Evolutionary conservation across 1,140 invertebrate genomes (phyloP).

Genomic region (Caerostris extrusa): DNA sequence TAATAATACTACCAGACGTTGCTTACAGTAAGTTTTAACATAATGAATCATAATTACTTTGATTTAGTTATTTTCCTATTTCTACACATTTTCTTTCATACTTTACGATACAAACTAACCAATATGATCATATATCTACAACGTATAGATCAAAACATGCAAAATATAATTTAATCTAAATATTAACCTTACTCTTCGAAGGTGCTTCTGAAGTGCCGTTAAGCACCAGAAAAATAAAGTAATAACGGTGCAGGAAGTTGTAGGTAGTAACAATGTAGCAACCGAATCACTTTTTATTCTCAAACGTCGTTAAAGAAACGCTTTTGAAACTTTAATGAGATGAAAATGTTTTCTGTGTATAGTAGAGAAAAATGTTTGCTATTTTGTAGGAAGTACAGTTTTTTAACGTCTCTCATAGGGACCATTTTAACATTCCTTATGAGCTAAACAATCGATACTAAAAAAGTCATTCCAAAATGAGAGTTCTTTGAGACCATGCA

Average conservation of each 20-base stretch:
- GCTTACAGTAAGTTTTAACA: too few relatives aligned
- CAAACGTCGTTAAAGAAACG: not conserved
- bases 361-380: not conserved
- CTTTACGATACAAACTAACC: too few relatives aligned
- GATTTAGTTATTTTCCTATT: too few relatives aligned
- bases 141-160: too few relatives aligned
- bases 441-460: not conserved
- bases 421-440: slow-evolving; percentile 15
- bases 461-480: not conserved
- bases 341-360: not conserved
- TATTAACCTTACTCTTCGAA: too few relatives aligned
- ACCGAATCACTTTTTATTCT: not conserved
- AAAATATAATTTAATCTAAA: too few relatives aligned
- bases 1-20: too few relatives aligned
- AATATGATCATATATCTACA: too few relatives aligned
- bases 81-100: too few relatives aligned
- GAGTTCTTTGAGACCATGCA: not conserved
- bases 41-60: too few relatives aligned
- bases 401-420: not conserved
- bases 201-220: too few relatives aligned
- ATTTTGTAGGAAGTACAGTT: not conserved
- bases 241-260: not conserved
- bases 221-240: too few relatives aligned
- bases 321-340: not conserved
- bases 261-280: not conserved